Conservation (phyloP, 2,888 invertebrate species). For the Rhabditoides inermis region DNA sequence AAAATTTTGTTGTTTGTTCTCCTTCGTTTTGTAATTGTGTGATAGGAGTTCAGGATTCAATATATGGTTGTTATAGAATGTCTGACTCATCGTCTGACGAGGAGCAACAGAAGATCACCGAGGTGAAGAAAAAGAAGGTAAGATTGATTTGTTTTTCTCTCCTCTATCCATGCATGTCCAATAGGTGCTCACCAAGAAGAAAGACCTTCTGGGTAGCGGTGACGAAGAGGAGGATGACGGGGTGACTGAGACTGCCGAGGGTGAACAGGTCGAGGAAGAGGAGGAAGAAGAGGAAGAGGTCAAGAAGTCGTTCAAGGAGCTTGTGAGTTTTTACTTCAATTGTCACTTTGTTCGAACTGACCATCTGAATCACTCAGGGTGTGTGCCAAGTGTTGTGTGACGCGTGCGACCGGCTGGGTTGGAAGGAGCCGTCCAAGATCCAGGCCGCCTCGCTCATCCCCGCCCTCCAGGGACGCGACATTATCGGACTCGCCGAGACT, state of each 20-base stretch:
- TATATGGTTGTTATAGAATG: conserved; percentile 12
- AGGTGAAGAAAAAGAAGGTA: conserved; percentile 18
- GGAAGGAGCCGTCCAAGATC: conserved; percentile 87
- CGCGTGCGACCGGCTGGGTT: conserved; percentile 82
- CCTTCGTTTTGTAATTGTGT: no score
- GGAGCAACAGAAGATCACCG: conserved; percentile 13
- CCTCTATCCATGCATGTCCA: conserved; percentile 68
- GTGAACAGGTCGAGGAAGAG: conserved; percentile 4
- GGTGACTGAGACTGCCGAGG: conserved; percentile 1
- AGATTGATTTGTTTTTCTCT: neutral
- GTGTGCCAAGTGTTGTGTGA: conserved; percentile 79
- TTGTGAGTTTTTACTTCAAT: conserved; percentile 10
- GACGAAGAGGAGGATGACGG: conserved; percentile 13
- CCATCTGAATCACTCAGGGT: conserved; percentile 60
- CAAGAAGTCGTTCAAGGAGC: conserved; percentile 18
- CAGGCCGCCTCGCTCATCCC: conserved; percentile 86
- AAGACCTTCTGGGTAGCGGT: conserved; percentile 60
- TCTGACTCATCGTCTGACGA: conserved; percentile 32
- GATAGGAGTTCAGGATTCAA: no score
- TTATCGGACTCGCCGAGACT: conserved; percentile 71
- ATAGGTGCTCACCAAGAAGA: conserved; percentile 89
- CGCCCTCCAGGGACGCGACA: conserved; percentile 75
- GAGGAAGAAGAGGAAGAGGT: conserved; percentile 18
- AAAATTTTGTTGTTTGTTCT: no score
- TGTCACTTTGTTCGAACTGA: neutral